phyloP scores from a whole-genome alignment of 2,888 invertebrate genomes.

The Drosophila fungiperda region DNA sequence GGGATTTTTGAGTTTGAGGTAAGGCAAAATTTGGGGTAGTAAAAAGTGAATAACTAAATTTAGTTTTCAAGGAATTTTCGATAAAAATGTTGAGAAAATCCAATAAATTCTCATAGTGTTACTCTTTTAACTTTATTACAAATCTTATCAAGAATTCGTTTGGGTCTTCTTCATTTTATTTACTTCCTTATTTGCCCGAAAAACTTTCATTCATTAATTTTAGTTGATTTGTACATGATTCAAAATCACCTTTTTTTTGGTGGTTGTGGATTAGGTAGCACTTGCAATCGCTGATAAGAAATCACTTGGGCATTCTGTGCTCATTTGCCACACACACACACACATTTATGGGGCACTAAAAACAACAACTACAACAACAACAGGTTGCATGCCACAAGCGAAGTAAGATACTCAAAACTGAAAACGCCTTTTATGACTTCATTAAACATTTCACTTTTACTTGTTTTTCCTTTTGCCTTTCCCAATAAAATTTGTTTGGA shows the following conservation, averaged over 20 bases:
- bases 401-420: slow-evolving; percentile 17
- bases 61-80: neutral
- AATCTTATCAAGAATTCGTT: neutral
- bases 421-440: slow-evolving; percentile 67
- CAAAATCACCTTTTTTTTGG: neutral
- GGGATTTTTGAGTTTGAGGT: too few species aligned
- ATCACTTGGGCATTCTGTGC: slow-evolving; percentile 37
- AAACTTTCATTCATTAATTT: slow-evolving; percentile 31
- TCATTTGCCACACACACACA: slow-evolving; percentile 38
- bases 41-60: neutral
- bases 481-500: slow-evolving; percentile 15
- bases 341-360: slow-evolving; percentile 51
- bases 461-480: slow-evolving; percentile 13
- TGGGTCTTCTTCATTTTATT: neutral
- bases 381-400: slow-evolving; percentile 40
- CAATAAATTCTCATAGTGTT: neutral
- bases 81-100: neutral
- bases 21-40: neutral
- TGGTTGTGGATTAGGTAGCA: neutral
- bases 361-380: slow-evolving; percentile 46
- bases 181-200: slow-evolving; percentile 3
- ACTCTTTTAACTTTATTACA: neutral
- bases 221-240: slow-evolving; percentile 9
- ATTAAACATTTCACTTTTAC: slow-evolving; percentile 76
- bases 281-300: slow-evolving; percentile 32